Base-by-base conservation (phyloP, 92 coral and sea anemone genomes). In the Chrysogorgia sp. region DNA sequence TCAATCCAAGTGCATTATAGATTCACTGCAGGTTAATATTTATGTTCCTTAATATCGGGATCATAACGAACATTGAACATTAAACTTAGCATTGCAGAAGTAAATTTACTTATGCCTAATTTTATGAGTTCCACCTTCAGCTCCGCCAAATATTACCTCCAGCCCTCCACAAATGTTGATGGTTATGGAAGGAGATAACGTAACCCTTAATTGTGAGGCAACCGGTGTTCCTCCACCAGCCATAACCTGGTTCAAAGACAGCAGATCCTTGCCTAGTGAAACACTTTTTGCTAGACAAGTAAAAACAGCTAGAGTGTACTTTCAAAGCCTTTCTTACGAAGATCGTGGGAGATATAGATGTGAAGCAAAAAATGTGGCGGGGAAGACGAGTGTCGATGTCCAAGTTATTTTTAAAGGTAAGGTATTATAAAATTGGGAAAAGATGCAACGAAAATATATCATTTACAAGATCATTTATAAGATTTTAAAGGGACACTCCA, bases 361-460 rank as follows among this genome's bases (percentile, higher is more conserved):
- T 57, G 34, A 8, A 57, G 63, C 32, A 8, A 29, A 23, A 15
- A 57, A 57, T 31, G 32, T 10, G 10, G 63, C 17, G 10, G 63
- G 63, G 23, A 57, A 57, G 34, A 29, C 17, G 31, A 7, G 17
- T 2, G 32, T 57, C 23, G 6, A 57, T 57, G 63, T 29, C 9
- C 13, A 57, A 57, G 17, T 57, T 57, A 57, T 57, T 14, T 57
- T 57, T 15, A 10, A 23, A 57, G 63, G 63, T 57, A 57, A 57
- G 6, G 7, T 14, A n/a, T n/a, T n/a, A n/a, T n/a, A n/a, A n/a
- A n/a, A n/a, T n/a, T n/a, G n/a, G n/a, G n/a, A n/a, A n/a, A n/a
- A n/a, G n/a, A n/a, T n/a, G n/a, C n/a, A n/a, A n/a, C n/a, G n/a
- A n/a, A n/a, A n/a, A n/a, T n/a, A n/a, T n/a, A n/a, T n/a, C n/a